These are phyloP conservation scores for Brachionus paranguensis DNA, from an alignment of 1,140 invertebrate genomes.

Conservation along the genomic window DNA sequence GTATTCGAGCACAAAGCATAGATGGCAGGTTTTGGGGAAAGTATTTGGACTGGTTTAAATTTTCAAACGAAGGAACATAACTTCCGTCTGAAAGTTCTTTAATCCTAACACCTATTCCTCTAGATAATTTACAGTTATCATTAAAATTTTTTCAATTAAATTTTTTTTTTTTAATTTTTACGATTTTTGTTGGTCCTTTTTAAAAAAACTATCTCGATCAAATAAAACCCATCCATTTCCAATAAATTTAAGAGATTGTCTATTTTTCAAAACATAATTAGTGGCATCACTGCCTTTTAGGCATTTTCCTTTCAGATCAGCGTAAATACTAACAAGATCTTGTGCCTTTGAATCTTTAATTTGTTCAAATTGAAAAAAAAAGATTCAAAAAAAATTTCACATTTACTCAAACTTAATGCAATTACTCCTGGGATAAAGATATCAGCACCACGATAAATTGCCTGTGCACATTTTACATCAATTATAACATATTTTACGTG, in stretches of 20 bases:
- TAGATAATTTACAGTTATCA: not conserved
- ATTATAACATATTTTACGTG: not conserved
- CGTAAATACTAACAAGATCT: not conserved
- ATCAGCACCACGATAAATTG: slow-evolving; percentile 7
- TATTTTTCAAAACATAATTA: not conserved
- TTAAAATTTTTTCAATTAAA: not conserved
- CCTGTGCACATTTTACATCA: slow-evolving; percentile 34
- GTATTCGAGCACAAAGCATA: slow-evolving; percentile 17
- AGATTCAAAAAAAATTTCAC: not conserved
- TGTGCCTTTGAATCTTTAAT: not conserved
- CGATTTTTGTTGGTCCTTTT: not conserved
- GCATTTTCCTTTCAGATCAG: slow-evolving; percentile 20
- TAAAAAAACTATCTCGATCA: not conserved
- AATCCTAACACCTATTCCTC: not conserved
- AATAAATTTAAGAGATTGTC: not conserved
- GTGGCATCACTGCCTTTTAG: not conserved
- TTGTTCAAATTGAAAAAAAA: not conserved
- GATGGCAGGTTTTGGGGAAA: slow-evolving; percentile 39
- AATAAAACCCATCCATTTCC: not conserved
- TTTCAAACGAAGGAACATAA: not conserved
- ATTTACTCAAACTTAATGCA: slow-evolving; percentile 16
- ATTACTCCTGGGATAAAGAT: slow-evolving; percentile 33
- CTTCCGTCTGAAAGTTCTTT: not conserved
- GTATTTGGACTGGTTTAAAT: not conserved
- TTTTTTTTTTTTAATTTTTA: not conserved